A percentile compares a stretch with the other conserved stretches of the same genome.
Evolutionary conservation across 2,797 vertebrate species (phyloP).

Genomic region (Clarias platycephalus): DNA sequence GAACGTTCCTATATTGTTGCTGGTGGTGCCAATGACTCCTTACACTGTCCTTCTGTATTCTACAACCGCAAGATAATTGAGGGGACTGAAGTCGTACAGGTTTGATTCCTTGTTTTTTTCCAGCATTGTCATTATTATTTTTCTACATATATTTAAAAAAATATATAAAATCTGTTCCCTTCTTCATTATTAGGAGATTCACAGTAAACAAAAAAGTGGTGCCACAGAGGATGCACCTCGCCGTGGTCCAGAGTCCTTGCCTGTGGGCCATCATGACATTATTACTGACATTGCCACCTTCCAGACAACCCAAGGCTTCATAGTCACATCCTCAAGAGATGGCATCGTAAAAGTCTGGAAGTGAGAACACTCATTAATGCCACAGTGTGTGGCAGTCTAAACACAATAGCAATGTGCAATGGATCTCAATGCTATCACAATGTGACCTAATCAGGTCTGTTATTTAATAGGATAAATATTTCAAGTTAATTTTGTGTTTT

Average conservation of each 20-base stretch:
- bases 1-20: slow-evolving; percentile 94
- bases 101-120: slow-evolving; percentile 55
- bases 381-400: background rate
- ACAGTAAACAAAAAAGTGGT: slow-evolving; percentile 93
- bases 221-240: slow-evolving; percentile 88
- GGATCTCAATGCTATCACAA: slow-evolving; percentile 38
- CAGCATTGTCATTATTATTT: background rate
- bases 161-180: background rate
- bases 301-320: slow-evolving; percentile 97
- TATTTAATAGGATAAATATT: slow-evolving; percentile 16
- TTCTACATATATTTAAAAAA: too few relatives aligned
- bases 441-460: slow-evolving; percentile 8
- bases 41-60: slow-evolving; percentile 86
- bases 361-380: slow-evolving; percentile 59
- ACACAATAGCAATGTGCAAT: slow-evolving; percentile 39
- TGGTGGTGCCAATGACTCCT: slow-evolving; percentile 82
- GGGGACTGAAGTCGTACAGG: slow-evolving; percentile 96
- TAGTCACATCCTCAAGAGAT: slow-evolving; percentile 93
- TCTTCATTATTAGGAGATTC: slow-evolving; percentile 83
- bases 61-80: slow-evolving; percentile 98
- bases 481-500: slow-evolving; percentile 1
- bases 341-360: slow-evolving; percentile 99
- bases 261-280: slow-evolving; percentile 94
- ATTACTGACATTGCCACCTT: slow-evolving; percentile 96
- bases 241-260: slow-evolving; percentile 90